A percentile compares a stretch with the other conserved stretches of the same genome.
Conservation (phyloP, 1,140 invertebrate species). For the Chrysopa pallens region DNA sequence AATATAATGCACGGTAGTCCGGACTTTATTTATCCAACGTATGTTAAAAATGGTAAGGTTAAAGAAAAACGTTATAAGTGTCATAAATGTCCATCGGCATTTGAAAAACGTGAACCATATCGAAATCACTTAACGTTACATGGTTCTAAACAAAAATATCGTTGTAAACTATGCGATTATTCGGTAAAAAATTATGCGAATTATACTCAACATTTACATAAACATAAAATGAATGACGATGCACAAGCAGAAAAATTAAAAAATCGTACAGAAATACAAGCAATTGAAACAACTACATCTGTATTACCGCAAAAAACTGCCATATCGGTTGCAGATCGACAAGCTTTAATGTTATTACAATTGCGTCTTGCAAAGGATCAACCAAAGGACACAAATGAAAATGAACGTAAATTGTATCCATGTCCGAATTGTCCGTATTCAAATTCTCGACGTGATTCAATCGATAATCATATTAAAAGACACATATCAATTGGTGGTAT, state of each 20-base stretch:
- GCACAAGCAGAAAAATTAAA: constrained; percentile 33
- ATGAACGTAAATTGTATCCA: constrained; percentile 30
- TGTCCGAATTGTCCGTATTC: constrained; percentile 67
- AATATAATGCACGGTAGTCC: constrained; percentile 48
- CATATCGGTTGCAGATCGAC: constrained; percentile 31
- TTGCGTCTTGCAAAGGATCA: constrained; percentile 21
- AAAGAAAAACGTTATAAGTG: constrained; percentile 69
- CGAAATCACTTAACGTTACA: constrained; percentile 67
- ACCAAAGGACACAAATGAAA: constrained; percentile 22
- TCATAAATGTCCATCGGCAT: constrained; percentile 72
- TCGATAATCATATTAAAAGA: constrained; percentile 56
- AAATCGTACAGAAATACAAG: constrained; percentile 22
- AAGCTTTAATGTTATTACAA: constrained; percentile 23
- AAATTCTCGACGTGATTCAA: constrained; percentile 46
- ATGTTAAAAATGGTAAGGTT: constrained; percentile 49
- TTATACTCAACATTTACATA: constrained; percentile 58
- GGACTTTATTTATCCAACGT: constrained; percentile 57
- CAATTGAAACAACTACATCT: constrained; percentile 19
- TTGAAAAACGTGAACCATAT: constrained; percentile 72
- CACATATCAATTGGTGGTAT: constrained; percentile 38
- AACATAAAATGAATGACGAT: constrained; percentile 54
- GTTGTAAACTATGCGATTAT: constrained; percentile 74
- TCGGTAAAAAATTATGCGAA: constrained; percentile 74
- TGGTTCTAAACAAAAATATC: constrained; percentile 65
- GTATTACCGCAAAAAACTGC: constrained; percentile 3